These are phyloP conservation scores for Proterorhinus semilunaris DNA, from an alignment of 2,113 vertebrate genomes.

Conservation along the genomic window DNA sequence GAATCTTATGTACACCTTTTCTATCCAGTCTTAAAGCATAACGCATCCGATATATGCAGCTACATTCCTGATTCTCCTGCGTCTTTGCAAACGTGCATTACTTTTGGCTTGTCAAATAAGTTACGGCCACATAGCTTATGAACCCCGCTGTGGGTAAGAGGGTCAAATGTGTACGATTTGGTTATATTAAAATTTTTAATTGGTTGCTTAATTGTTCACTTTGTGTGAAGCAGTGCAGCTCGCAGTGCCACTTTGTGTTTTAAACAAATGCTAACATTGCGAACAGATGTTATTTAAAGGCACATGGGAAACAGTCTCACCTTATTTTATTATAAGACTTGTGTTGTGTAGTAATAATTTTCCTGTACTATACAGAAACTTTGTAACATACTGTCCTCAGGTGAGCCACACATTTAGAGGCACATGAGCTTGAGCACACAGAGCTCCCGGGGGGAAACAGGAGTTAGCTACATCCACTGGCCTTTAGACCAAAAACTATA, in stretches of 20 bases:
- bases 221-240: constrained; percentile 20
- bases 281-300: constrained; percentile 59
- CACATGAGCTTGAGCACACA: constrained; percentile 3
- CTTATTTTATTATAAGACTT: constrained; percentile 19
- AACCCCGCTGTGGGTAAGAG: no score
- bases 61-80: neutral
- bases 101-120: neutral
- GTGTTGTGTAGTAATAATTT: constrained; percentile 23
- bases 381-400: constrained; percentile 43
- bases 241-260: constrained; percentile 31
- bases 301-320: constrained; percentile 36
- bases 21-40: neutral
- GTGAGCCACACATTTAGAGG: constrained; percentile 46
- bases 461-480: constrained; percentile 21
- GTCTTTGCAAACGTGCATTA: neutral
- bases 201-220: constrained; percentile 38
- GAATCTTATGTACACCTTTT: neutral
- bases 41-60: no score
- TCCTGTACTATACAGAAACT: constrained; percentile 37
- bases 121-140: no score
- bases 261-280: constrained; percentile 45
- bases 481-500: constrained; percentile 24
- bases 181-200: constrained; percentile 34
- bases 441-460: neutral
- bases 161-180: neutral